Base-by-base conservation (phyloP, 2,113 vertebrate genomes). In the Daphoenositta chrysoptera region DNA sequence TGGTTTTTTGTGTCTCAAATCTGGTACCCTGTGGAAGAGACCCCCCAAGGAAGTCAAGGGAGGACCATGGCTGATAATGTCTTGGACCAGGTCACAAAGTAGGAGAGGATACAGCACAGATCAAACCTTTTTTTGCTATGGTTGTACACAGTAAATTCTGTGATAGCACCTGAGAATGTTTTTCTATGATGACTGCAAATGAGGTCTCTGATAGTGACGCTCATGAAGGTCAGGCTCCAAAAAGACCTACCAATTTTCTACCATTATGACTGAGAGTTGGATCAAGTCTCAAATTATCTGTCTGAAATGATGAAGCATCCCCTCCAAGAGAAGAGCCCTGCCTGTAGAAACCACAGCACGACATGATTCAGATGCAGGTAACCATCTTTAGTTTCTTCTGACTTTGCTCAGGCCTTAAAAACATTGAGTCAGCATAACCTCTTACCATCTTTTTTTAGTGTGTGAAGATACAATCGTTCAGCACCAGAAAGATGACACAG, bases 361-460 rank as follows among this genome's bases (percentile, higher is more conserved):
- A 68, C 0, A 4, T 71, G 72, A 77, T 87, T 93, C 87, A 96
- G 60, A 60, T 14, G 27, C 39, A 83, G 81, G 85, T 75, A 94
- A 83, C 35, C 28, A 83, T 56, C 58, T 63, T 80, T 21, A 58
- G 9, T 77, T 73, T 94, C 82, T 86, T 88, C 90, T 93, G 64
- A 94, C 66, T 87, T 84, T 48, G 44, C 42, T 57, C 65, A 76
- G 77, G 23, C 19, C 47, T 78, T 78, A 81, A 88, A 95, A 95
- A 86, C 75, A 81, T 15, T 93, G 84, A 91, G 75, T 94, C 92
- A 90, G 68, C 44, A 90, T 47, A 92, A 93, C 54, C 56, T 90
- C 61, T 68, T 23, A 17, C 64, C 2, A 2, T 30, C 47, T 61
- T 58, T 84, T 94, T 94, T 91, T 69, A 65, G 82, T 20, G 9